Conservation (phyloP, 2,888 invertebrate genomes). For the Brassicogethes aeneus region DNA sequence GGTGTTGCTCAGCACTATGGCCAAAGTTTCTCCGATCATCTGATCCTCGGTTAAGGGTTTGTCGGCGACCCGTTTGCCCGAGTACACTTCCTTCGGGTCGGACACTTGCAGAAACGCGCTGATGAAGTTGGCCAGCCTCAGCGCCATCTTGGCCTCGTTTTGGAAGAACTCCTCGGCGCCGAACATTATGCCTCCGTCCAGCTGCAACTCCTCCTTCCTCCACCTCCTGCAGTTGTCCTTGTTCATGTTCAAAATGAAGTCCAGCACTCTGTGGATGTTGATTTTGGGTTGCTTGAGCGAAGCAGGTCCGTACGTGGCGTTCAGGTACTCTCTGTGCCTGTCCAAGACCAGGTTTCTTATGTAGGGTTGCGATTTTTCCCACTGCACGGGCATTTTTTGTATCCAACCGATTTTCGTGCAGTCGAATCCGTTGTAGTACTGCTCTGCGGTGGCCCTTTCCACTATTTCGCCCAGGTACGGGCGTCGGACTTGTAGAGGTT, state of each 20-base stretch:
- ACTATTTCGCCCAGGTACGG: constrained; percentile 91
- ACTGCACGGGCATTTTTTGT: constrained; percentile 75
- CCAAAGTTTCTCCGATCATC: constrained; percentile 90
- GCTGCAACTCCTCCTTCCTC: constrained; percentile 57
- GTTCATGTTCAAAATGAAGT: constrained; percentile 65
- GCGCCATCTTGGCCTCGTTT: constrained; percentile 93
- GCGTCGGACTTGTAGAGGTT: constrained; percentile 78
- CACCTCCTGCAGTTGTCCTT: constrained; percentile 44
- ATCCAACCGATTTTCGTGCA: constrained; percentile 88
- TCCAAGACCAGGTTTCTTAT: constrained; percentile 68
- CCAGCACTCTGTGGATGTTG: constrained; percentile 69
- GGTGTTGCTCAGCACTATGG: constrained; percentile 83
- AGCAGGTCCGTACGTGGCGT: constrained; percentile 55
- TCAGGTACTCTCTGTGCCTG: constrained; percentile 64
- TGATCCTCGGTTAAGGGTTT: constrained; percentile 88
- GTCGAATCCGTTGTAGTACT: constrained; percentile 88
- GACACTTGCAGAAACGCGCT: constrained; percentile 89
- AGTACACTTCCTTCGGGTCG: constrained; percentile 82
- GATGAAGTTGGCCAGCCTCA: constrained; percentile 92
- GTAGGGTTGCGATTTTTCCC: constrained; percentile 64
- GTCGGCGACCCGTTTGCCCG: constrained; percentile 82
- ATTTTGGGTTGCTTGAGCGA: constrained; percentile 56
- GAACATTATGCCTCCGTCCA: constrained; percentile 81
- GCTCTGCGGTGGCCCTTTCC: constrained; percentile 85
- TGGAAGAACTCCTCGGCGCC: constrained; percentile 85